Base-by-base conservation (phyloP, 1,140 invertebrate genomes). In the Helicoverpa zea region DNA sequence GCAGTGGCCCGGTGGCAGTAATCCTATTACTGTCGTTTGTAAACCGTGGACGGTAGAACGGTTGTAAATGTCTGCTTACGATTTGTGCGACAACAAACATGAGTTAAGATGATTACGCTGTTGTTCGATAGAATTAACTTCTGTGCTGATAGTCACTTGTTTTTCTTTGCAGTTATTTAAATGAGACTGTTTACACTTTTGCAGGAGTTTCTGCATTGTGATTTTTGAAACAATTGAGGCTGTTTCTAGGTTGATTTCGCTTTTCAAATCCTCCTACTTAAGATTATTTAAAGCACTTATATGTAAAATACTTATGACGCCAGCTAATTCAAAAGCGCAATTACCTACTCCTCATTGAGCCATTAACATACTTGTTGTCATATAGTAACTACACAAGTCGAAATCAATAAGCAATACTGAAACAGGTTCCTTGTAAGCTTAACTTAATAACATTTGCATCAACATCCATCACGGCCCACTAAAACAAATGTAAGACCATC, bases 61-160 rank as follows among this genome's bases (percentile, higher is more conserved):
- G 64, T 13, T 64, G 61, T 68, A 47, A 47, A 35, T 47, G 64
- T 49, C 64, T 49, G 64, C 16, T 68, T 68, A 68, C 16, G 43
- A 68, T 68, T 68, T 68, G 64, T 68, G 64, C 5, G 3, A 18
- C 12, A 43, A 18, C 47, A 23, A 10, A 66, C n/a, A 16, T 3
- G 4, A 16, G 49, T 68, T 68, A 49, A 49, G 43, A 68, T 49
- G 16, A 49, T 68, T 49, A 49, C 13, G 43, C 1, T 68, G 35
- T 68, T 66, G 29, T 61, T 58, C 7, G 4, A 18, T 58, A 1
- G n/a, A 10, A 16, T 10, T 43, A 43, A 43, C 35, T 43, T 43
- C 35, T 43, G 35, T 43, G 35, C 1, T 43, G 5, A 43, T 7
- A 9, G 35, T 43, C 5, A 43, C 35, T 43, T 43, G 35, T 35